A percentile compares a stretch with the other conserved stretches of the same genome.
phyloP scores from a whole-genome alignment of 2,113 vertebrate genomes.

The Dunckerocampus dactyliophorus region DNA sequence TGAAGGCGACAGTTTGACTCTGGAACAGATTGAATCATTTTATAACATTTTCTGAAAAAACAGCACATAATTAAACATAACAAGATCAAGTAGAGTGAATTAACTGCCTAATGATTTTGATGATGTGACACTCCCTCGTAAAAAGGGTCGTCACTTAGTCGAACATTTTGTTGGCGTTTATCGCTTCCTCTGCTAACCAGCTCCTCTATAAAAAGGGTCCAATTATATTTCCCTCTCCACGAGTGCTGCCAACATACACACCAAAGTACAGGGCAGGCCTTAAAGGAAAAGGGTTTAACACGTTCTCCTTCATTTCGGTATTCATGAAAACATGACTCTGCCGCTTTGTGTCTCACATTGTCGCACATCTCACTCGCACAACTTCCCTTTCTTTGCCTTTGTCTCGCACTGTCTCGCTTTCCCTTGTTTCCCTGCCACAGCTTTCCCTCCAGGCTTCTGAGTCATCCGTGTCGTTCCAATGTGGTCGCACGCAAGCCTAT shows the following conservation, averaged over 20 bases:
- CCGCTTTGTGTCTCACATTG: slow-evolving; percentile 7
- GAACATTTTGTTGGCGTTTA: slow-evolving; percentile 61
- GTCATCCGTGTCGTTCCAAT: slow-evolving; percentile 53
- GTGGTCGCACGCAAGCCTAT: slow-evolving; percentile 47
- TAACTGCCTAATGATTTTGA: neutral
- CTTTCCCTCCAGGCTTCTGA: slow-evolving; percentile 55
- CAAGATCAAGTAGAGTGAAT: neutral
- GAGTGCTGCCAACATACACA: slow-evolving; percentile 2
- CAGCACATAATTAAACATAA: neutral
- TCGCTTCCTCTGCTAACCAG: slow-evolving; percentile 52
- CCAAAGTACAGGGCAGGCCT: neutral
- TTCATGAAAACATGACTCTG: neutral
- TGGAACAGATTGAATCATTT: neutral
- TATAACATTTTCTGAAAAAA: neutral
- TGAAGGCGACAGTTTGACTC: too few relatives aligned
- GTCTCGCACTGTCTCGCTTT: slow-evolving; percentile 21
- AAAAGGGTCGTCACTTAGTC: neutral
- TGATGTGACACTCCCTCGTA: neutral
- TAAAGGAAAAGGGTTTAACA: neutral
- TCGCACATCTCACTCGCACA: neutral
- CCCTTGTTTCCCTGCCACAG: slow-evolving; percentile 39
- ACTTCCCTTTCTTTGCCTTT: slow-evolving; percentile 5
- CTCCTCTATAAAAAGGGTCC: slow-evolving; percentile 15
- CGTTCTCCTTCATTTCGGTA: neutral
- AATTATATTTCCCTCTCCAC: neutral